Evolutionary conservation across 2,888 invertebrate genomes (phyloP), one percentile per base, ranked within the genome.

Genomic region (Aspidiotus destructor): DNA sequence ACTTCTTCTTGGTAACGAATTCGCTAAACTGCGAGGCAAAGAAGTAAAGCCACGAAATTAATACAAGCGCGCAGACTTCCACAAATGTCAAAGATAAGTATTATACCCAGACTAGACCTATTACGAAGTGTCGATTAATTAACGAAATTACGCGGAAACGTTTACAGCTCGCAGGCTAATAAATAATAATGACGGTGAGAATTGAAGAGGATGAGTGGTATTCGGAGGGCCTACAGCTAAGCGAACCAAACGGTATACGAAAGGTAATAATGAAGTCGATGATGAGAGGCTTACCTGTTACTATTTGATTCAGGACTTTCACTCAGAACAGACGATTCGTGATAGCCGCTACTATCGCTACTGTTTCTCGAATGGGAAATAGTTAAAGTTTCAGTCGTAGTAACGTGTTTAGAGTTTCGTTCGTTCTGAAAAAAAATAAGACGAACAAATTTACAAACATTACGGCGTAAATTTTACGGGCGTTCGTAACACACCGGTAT

Each of bases 331-430:
- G 85, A 85, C 1, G 86, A 83, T 75, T 86, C 86, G 75, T 86
- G 86, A 75, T 86, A 86, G 0, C 86, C 86, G 69, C 85, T 85
- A 73, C 86, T 86, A 75, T 86, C 86, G 71, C 86, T 86, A 76
- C 85, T 86, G 74, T 86, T 86, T 71, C 86, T 79, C 55, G 86
- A 86, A 79, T 86, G 86, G 74, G 82, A 82, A 71, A 83, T 82
- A 55, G 82, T 77, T 74, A 84, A 74, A 16, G 69, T 64, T 58
- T 70, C 70, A 8, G 28, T 28, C 28, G 28, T 28, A 28, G 69
- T 69, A 58, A 40, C 70, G 58, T 58, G 15, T 57, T 65, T 65
- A 7, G 70, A 15, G 42, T 62, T 61, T 60, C 60, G 69, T 55
- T 58, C 71, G 52, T 71, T 72, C 73, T 73, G 64, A 11, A 68